Evolutionary conservation across 2,113 vertebrate species (phyloP).

Genomic region (Anhinga rufa): DNA sequence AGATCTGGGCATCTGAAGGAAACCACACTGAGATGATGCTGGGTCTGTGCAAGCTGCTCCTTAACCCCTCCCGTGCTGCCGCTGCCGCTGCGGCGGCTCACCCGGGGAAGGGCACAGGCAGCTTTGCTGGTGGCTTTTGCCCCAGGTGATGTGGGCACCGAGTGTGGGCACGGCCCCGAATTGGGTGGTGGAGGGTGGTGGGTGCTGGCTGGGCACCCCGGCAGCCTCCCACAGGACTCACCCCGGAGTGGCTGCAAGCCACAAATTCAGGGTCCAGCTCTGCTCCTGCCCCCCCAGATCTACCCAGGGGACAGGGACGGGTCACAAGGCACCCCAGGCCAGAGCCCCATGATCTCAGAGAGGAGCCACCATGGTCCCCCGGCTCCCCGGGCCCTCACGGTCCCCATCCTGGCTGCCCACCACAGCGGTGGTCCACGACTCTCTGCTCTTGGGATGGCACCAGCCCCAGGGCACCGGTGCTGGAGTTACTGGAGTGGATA

Average conservation of each 20-base stretch:
- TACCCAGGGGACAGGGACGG: neutral
- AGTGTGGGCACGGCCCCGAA: fast-evolving
- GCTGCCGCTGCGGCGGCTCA: fast-evolving
- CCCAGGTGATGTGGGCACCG: neutral
- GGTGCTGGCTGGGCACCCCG: neutral
- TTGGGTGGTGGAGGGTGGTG: neutral
- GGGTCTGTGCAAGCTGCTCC: neutral
- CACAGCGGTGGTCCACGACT: fast-evolving
- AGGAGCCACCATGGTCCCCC: fast-evolving
- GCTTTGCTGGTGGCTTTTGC: neutral
- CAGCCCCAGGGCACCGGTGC: neutral
- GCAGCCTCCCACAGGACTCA: fast-evolving
- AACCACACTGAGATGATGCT: neutral
- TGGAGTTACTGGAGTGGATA: neutral
- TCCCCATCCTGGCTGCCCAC: neutral
- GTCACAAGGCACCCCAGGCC: neutral
- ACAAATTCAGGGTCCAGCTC: neutral
- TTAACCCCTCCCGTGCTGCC: neutral
- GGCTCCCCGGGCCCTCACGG: neutral
- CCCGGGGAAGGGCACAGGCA: neutral
- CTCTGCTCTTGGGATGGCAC: fast-evolving
- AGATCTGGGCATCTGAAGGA: neutral
- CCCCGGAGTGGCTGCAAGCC: no score
- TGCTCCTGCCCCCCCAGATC: neutral
- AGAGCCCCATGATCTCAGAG: neutral